Evolutionary conservation across 2,888 invertebrate genomes (phyloP).

Genomic region (Brachynemurus nebulosus): DNA sequence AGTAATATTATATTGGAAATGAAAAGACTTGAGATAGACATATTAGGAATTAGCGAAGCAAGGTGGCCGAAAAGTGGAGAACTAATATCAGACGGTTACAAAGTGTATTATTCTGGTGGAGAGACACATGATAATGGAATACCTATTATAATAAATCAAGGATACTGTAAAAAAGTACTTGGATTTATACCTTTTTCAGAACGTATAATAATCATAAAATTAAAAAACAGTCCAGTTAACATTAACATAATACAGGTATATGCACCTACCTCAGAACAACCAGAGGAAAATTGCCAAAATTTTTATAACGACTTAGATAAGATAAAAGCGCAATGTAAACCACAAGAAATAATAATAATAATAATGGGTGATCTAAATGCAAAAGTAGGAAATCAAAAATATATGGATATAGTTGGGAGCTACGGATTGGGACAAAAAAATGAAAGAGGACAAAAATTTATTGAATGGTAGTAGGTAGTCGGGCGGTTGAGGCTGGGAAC

Average conservation of each 20-base stretch:
- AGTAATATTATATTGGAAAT: neutral
- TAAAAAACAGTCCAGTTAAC: neutral
- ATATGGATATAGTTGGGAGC: neutral
- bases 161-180: too few relatives aligned
- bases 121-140: too few relatives aligned
- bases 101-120: too few relatives aligned
- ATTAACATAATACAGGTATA: neutral
- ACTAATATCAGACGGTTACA: neutral
- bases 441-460: slow-evolving; percentile 1
- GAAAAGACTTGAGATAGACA: neutral
- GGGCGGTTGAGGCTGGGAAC: too few relatives aligned
- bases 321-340: neutral
- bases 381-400: neutral
- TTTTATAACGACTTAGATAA: neutral
- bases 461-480: too few relatives aligned
- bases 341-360: neutral
- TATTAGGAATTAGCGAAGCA: neutral
- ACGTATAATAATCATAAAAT: neutral
- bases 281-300: neutral
- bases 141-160: too few relatives aligned
- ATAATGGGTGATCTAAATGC: slow-evolving; percentile 1
- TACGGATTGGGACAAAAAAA: neutral
- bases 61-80: neutral
- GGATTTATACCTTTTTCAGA: neutral
- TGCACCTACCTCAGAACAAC: neutral